These are phyloP conservation scores for Adineta ricciae DNA, from an alignment of 2,888 invertebrate genomes.

Conservation along the genomic window DNA sequence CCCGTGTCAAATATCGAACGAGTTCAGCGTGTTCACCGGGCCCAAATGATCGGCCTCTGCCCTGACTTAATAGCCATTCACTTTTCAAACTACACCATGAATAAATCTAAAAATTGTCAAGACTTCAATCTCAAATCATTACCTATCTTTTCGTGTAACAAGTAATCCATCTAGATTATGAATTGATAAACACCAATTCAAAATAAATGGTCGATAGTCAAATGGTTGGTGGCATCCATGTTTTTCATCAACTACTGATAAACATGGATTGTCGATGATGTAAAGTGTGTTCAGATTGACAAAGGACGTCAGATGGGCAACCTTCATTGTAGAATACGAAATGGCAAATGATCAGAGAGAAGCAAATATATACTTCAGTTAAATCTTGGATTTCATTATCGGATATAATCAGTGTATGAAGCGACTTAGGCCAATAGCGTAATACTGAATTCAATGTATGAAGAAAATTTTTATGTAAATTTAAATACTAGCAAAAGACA, in stretches of 20 bases:
- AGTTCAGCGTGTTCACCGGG: conserved; percentile 69
- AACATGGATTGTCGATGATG: conserved; percentile 75
- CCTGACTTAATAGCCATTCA: conserved; percentile 89
- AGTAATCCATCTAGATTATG: conserved; percentile 76
- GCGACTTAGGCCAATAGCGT: conserved; percentile 65
- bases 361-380: conserved; percentile 54
- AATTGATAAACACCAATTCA: conserved; percentile 82
- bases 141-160: conserved; percentile 82
- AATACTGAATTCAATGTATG: conserved; percentile 70
- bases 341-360: not conserved
- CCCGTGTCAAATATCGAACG: conserved; percentile 69
- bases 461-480: conserved; percentile 74
- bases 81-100: conserved; percentile 64
- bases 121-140: not conserved
- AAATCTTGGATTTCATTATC: conserved; percentile 73
- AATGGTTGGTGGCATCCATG: conserved; percentile 17
- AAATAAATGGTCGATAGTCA: conserved; percentile 78
- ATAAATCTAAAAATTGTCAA: not conserved
- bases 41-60: conserved; percentile 74
- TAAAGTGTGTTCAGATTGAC: conserved; percentile 68
- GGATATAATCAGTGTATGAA: conserved; percentile 64
- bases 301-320: conserved; percentile 45
- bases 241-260: conserved; percentile 46
- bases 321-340: conserved; percentile 31
- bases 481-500: conserved; percentile 60